These are phyloP conservation scores for Sarcophaga subvicina DNA, from an alignment of 2,888 invertebrate species.

Conservation along the genomic window DNA sequence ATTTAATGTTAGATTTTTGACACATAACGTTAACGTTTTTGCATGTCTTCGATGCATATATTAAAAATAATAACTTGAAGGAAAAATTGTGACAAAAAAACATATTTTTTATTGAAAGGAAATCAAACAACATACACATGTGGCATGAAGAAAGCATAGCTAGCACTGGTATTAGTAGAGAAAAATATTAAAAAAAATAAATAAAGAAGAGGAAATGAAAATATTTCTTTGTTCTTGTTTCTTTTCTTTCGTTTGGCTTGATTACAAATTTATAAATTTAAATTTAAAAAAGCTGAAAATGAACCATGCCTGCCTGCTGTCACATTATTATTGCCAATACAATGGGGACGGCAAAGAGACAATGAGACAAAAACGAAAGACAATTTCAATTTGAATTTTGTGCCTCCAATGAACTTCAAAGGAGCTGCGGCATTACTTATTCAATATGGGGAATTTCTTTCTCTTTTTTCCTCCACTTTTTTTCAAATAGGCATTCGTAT, in stretches of 20 bases:
- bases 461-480: background rate
- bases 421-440: background rate
- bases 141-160: background rate
- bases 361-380: conserved; percentile 4
- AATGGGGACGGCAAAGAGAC: background rate
- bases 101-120: background rate
- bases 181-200: conserved; percentile 38
- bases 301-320: background rate
- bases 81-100: background rate
- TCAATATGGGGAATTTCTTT: background rate
- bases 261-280: conserved; percentile 6
- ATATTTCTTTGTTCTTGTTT: too few relatives aligned
- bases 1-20: conserved; percentile 67
- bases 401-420: conserved; percentile 49
- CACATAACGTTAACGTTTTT: conserved; percentile 53
- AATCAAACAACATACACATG: conserved; percentile 15
- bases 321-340: too few relatives aligned
- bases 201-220: conserved; percentile 28
- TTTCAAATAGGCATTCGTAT: background rate
- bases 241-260: too few relatives aligned
- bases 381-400: conserved; percentile 48
- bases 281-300: conserved; percentile 38
- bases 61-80: conserved; percentile 38
- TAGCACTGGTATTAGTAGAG: background rate
- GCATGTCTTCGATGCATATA: conserved; percentile 67